Evolutionary conservation across 2,888 invertebrate genomes (phyloP).

Genomic region (Caenorhabditis afra): DNA sequence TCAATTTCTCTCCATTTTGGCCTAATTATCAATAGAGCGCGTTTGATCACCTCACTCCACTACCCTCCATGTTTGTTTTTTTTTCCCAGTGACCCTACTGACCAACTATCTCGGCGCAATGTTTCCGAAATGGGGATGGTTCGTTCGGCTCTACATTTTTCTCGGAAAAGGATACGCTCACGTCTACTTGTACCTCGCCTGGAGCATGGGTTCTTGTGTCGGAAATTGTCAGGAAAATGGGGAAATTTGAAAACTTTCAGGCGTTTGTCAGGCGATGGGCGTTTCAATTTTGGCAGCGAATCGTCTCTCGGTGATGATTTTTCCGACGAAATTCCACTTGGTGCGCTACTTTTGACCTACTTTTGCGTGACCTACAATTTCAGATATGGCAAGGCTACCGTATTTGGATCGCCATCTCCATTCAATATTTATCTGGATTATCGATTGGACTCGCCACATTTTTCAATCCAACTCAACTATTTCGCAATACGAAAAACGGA

Average conservation of each 20-base stretch:
- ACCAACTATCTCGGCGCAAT: constrained; percentile 52
- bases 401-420: constrained; percentile 42
- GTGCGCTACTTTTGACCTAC: constrained; percentile 9
- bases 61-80: too few relatives aligned
- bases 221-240: not conserved
- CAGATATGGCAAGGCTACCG: constrained; percentile 54
- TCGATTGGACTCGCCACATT: constrained; percentile 40
- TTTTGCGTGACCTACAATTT: not conserved
- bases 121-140: constrained; percentile 52
- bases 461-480: constrained; percentile 47
- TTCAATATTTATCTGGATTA: constrained; percentile 41
- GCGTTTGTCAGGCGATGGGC: constrained; percentile 48
- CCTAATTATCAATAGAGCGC: too few relatives aligned
- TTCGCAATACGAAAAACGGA: constrained; percentile 44
- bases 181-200: constrained; percentile 50
- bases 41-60: too few relatives aligned
- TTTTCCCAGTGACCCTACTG: constrained; percentile 42
- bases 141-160: constrained; percentile 35
- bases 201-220: constrained; percentile 28
- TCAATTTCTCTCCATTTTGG: too few relatives aligned
- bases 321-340: constrained; percentile 41
- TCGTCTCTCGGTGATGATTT: constrained; percentile 47
- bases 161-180: constrained; percentile 38
- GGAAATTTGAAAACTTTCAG: constrained; percentile 1
- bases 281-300: constrained; percentile 44